Base-by-base conservation (phyloP, 2,888 invertebrate species). In the Hydraecia micacea region DNA sequence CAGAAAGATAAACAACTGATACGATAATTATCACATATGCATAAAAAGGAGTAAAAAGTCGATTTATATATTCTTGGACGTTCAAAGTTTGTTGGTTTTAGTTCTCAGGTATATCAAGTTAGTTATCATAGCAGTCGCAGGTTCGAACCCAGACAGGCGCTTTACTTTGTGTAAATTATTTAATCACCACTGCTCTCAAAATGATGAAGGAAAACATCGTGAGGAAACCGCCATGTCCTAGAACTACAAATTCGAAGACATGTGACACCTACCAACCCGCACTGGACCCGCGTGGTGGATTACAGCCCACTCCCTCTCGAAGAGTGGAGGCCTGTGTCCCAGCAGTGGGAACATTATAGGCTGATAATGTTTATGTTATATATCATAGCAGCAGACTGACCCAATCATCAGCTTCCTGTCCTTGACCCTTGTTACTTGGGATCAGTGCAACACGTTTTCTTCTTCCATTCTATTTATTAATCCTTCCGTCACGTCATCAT, bases 11-110 rank as follows among this genome's bases (percentile, higher is more conserved):
- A 67, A 25, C 46, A 21, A 55, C 49, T 63, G 83, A 82, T 83
- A 83, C 62, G 39, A 46, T 83, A 78, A 82, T 74, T 83, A 82
- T 67, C 73, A 63, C 67, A 73, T 78, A 67, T 83, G 73, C 67
- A 83, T 82, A 42, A 82, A 70, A 66, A 49, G 8, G 28, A 81
- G 52, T 21, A 81, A 81, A 52, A 73, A 28, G 39, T 66, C 8
- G 32, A 39, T 15, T 46, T 25, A 18, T 25, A 18, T n/a, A 42
- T n/a, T 68, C 36, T 21, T 62, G 11, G 36, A 18, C 13, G 36
- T 69, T 25, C 25, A 18, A 55, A 36, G 25, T 55, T 18, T 13
- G 18, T 5, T 55, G 39, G 42, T 8, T 77, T 39, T 36, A 49
- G n/a, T 36, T 46, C 2, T 3, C 6, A 39, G 36, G 2, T 65